Evolutionary conservation across 1,140 invertebrate genomes (phyloP), one percentile per base, ranked within the genome.

Genomic region (Zaprionus ornatus): DNA sequence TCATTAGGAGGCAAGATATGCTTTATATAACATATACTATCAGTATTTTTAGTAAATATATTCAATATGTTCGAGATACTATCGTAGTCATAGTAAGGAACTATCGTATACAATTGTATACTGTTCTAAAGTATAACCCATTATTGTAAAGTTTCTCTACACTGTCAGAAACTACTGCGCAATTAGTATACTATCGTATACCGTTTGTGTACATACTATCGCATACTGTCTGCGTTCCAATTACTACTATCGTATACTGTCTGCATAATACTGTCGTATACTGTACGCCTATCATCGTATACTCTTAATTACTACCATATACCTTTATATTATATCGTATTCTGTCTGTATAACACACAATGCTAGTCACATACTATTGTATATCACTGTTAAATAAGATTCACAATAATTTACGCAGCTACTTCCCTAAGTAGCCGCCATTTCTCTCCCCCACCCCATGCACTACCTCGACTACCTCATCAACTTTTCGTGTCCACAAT

Each of bases 401-500:
- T 42, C 6, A 10, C 40, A 17, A 17, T 17, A n/a, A 45, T 45
- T 17, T 45, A 45, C 19, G n/a, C n/a, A 45, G 2, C 40, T 17
- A 17, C 5, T 42, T 17, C n/a, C 17, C 0, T 3, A 9, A 17
- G n/a, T 7, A 9, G 2, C 40, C 0, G 3, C n/a, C 40, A 17
- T 45, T 9, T 17, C n/a, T 17, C 7, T 7, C n/a, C n/a, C 40
- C 2, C 6, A 9, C 7, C 7, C 40, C 0, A 4, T 37, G 9
- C 29, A 10, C 3, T 9, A 32, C 29, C 13, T 1, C 2, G n/a
- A 45, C n/a, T 21, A 17, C 23, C 1, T n/a, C 25, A 29, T 29
- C 6, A 48, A 64, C 9, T 57, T 54, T n/a, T 54, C 29, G 40
- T 52, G 40, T 52, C 45, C 19, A 23, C 45, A 50, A 23, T 50